Conservation (phyloP, 2,888 invertebrate species). For the Leucania comma region DNA sequence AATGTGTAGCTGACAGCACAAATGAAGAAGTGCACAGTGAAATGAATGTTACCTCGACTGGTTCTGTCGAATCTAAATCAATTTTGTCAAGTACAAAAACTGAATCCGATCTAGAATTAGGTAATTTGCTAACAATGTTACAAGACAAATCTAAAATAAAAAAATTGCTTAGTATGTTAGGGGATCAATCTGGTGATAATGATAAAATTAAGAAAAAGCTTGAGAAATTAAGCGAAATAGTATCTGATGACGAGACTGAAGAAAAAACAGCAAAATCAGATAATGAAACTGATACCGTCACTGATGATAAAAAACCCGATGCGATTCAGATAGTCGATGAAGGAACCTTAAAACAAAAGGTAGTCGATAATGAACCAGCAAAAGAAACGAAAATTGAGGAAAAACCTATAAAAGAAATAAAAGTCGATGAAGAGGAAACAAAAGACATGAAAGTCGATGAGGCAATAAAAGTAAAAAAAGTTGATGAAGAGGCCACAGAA, state of each 20-base stretch:
- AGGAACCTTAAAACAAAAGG: neutral
- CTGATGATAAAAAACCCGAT: conserved; percentile 8
- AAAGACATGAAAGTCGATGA: neutral
- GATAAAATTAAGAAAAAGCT: conserved; percentile 91
- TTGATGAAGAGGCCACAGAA: neutral
- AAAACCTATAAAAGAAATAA: conserved; percentile 5
- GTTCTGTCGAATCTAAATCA: conserved; percentile 66
- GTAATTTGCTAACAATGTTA: conserved; percentile 81
- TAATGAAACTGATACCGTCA: conserved; percentile 17
- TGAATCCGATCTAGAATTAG: conserved; percentile 72
- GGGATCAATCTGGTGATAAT: conserved; percentile 82
- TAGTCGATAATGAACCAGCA: neutral
- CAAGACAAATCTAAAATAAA: conserved; percentile 88
- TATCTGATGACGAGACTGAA: conserved; percentile 85
- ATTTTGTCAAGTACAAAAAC: conserved; percentile 63
- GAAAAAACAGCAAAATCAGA: conserved; percentile 8
- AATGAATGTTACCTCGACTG: conserved; percentile 78
- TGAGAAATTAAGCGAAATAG: conserved; percentile 90
- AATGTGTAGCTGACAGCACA: conserved; percentile 77
- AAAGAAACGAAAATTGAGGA: neutral
- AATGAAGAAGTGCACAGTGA: conserved; percentile 74
- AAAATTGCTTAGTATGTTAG: conserved; percentile 83
- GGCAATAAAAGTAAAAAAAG: conserved; percentile 7
- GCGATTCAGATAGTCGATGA: neutral
- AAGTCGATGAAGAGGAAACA: neutral